Percentiles rank a stretch among this genome's conserved stretches.
phyloP scores from a whole-genome alignment of 2,797 vertebrate species.

The Mus minutoides region DNA sequence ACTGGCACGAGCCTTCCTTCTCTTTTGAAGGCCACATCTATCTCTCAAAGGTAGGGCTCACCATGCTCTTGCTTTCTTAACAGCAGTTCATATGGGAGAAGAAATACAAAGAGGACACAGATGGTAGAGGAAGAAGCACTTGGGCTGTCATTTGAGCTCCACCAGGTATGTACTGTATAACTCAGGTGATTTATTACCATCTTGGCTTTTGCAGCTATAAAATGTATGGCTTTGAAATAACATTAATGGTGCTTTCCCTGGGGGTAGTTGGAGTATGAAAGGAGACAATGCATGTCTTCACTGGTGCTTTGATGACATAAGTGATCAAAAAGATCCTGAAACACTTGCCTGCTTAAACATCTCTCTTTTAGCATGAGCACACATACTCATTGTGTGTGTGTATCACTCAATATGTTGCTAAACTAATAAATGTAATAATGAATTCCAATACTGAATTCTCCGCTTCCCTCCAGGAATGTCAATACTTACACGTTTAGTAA shows the following conservation, averaged over 20 bases:
- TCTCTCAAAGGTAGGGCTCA: slow-evolving; percentile 23
- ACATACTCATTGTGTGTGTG: not conserved
- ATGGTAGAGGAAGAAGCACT: not conserved
- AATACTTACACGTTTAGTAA: not conserved
- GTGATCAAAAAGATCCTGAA: not conserved
- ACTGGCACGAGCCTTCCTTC: slow-evolving; percentile 34
- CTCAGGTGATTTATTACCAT: not conserved
- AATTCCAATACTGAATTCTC: not conserved
- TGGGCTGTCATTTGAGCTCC: slow-evolving; percentile 8
- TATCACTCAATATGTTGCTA: slow-evolving; percentile 9
- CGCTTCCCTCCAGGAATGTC: not conserved
- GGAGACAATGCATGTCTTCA: not conserved
- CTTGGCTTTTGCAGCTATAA: not conserved
- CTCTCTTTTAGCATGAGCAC: not conserved
- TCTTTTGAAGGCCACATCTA: not conserved
- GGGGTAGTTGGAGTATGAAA: not conserved
- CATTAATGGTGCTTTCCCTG: not conserved
- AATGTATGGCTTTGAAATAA: not conserved
- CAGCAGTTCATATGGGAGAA: not conserved
- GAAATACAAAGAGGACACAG: not conserved
- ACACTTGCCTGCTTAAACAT: not conserved
- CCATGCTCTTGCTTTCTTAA: not conserved
- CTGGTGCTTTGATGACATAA: not conserved
- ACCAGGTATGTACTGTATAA: not conserved
- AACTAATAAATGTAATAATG: not conserved